Base-by-base conservation (phyloP, 2,888 invertebrate species). In the Drosophila incognita region DNA sequence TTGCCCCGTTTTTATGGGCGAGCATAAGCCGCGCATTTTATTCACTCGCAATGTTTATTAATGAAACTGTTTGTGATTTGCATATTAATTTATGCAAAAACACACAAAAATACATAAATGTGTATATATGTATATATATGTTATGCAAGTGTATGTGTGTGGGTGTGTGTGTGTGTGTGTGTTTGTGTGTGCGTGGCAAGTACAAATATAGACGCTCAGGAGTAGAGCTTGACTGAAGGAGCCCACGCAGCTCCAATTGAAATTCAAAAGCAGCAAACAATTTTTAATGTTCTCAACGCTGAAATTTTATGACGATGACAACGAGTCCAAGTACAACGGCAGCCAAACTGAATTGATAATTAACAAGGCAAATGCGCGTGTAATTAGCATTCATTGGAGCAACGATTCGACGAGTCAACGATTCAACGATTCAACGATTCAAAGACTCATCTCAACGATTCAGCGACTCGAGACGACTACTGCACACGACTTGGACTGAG, bases 1-100 rank as follows among this genome's bases (percentile, higher is more conserved):
- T 48, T n/a, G 48, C 35, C 52, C 36, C 51, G 51, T 72, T 89
- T 89, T 89, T 86, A 89, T 74, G 86, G 88, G 38, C 49, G 54
- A 70, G 67, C 86, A 86, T 86, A 86, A 90, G 90, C 88, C 83
- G 83, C 63, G 79, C 81, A 77, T 79, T 89, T 83, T 85, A 86
- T 78, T 72, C 81, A 68, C 78, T 80, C 61, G 84, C 89, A 90
- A 91, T 90, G 90, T 91, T 90, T 90, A 90, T 88, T 91, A 90
- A 90, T 90, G 90, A 90, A 90, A 91, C 90, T 79, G 90, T 90
- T 88, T 90, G 90, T 89, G 91, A 91, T 90, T 90, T 90, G 90
- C 90, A 90, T 90, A 90, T 90, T 89, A 91, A 90, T 90, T 90
- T 91, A 91, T 90, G 85, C 91, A 85, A 77, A 87, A 88, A 76